phyloP scores from a whole-genome alignment of 2,888 invertebrate genomes.

The Ochlodes sylvanus region DNA sequence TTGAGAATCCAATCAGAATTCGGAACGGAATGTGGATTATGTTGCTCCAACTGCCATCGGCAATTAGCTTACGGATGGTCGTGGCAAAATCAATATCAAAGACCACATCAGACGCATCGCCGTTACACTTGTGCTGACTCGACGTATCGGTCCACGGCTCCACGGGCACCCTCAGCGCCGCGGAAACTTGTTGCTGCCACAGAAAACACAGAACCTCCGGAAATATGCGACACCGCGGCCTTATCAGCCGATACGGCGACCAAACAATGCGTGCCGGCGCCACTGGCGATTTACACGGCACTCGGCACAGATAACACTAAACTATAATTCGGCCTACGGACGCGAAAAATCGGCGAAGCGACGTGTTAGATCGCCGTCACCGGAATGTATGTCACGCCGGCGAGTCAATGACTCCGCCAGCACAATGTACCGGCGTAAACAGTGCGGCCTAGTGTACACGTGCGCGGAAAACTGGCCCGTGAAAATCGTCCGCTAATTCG shows the following conservation, averaged over 20 bases:
- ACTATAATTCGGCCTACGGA: slow-evolving; percentile 47
- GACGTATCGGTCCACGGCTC: not conserved
- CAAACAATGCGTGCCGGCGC: slow-evolving; percentile 34
- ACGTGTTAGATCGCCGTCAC: slow-evolving; percentile 71
- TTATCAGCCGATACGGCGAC: slow-evolving; percentile 35
- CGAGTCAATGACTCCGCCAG: slow-evolving; percentile 77
- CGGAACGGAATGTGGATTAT: not conserved
- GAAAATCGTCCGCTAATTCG: slow-evolving; percentile 44
- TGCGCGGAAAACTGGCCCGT: slow-evolving; percentile 61
- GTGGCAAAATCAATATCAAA: slow-evolving; percentile 35
- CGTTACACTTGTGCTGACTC: slow-evolving; percentile 41
- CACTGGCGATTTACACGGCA: slow-evolving; percentile 25
- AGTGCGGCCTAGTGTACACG: slow-evolving; percentile 63
- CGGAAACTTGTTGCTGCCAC: slow-evolving; percentile 44
- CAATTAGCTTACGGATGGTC: slow-evolving; percentile 39
- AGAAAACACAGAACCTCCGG: slow-evolving; percentile 46
- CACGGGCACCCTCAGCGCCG: slow-evolving; percentile 21
- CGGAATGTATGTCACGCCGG: slow-evolving; percentile 83
- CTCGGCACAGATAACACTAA: slow-evolving; percentile 54
- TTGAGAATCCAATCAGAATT: slow-evolving; percentile 14
- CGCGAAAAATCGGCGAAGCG: slow-evolving; percentile 60
- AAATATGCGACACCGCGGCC: slow-evolving; percentile 47
- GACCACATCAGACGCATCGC: slow-evolving; percentile 32
- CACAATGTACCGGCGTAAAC: slow-evolving; percentile 63
- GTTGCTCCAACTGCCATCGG: not conserved